Evolutionary conservation across 2,797 vertebrate genomes (phyloP), one percentile per base, ranked within the genome.

Genomic region (Emydoidea blandingii): DNA sequence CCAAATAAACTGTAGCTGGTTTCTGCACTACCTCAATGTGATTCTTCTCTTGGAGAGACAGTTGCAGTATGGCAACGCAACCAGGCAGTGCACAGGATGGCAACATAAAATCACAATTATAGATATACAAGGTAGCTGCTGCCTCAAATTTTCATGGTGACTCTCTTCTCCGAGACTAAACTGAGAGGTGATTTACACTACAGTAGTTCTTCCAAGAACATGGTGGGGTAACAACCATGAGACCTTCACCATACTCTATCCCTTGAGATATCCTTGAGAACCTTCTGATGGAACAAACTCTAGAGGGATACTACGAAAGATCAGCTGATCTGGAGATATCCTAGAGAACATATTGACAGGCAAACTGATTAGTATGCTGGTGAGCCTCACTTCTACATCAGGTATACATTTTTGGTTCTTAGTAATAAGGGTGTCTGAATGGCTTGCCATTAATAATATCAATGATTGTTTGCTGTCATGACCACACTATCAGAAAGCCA

Each of bases 321-420:
- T 6, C 80, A 37, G 86, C 57, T 62, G 80, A 53, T 3, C 68
- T 84, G 62, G 1, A 84, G 83, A 8, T 0, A 14, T 56, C 54
- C 50, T 93, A 37, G 5, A 79, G 72, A 94, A 90, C 12, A 83
- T 1, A 83, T 0, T 5, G 56, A 81, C 4, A 2, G 87, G n/a
- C 87, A 92, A 96, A 92, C 31, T 74, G 68, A 94, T 95, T 82
- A 93, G 74, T 59, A 90, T 85, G 50, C 86, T 83, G 89, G 16
- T 23, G 4, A 95, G 68, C 44, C 65, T 87, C 54, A 81, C 44
- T 88, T 89, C 93, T 90, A 54, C 56, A 93, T 86, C 89, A 89
- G 94, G 37, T 82, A 93, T 85, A 85, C 86, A 94, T 90, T 85
- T 95, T 62, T 57, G 52, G 21, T 85, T 57, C 72, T 89, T 97